Evolutionary conservation across 2,113 vertebrate species (phyloP), one percentile per base, ranked within the genome.

Genomic region (Dolichotis patagonum): DNA sequence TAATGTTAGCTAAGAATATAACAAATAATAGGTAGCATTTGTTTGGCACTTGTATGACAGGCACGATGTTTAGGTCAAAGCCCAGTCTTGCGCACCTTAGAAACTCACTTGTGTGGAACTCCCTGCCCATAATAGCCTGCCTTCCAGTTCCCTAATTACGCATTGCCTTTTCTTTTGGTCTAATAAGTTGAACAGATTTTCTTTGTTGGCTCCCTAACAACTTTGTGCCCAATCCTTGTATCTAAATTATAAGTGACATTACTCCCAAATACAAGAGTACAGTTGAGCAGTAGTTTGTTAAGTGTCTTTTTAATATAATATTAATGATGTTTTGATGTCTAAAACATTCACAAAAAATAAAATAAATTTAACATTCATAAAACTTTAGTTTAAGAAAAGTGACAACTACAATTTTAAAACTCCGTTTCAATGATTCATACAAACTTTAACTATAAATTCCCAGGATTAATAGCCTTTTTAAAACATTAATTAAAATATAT

Each of bases 321-420:
- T 10, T 80, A 85, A 67, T 43, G 82, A 54, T 56, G 24, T 88
- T 85, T 90, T 67, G 19, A 94, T 75, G 46, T 26, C 14, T 30
- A 73, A 43, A n/a, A 75, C 56, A 63, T 43, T 60, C 11, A 13
- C 54, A 38, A 28, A 95, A 77, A 56, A 54, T 54, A 54, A 54
- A 56, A 56, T 56, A 56, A 43, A n/a, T 32, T 62, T 91, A 69
- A 75, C 62, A 63, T 52, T 60, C 14, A 13, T 49, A 38, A 28
- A 95, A 77, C 13, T 96, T 4, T 71, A 69, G 22, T 63, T 91
- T 95, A 19, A 75, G 69, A 84, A 65, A 92, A 92, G 14, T 24
- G n/a, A 95, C 77, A 67, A 22, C 6, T 87, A 62, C 7, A 81
- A 7, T 43, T 67, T 19, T 52, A 73, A 88, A 88, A 5, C 8